Evolutionary conservation across 2,888 invertebrate genomes (phyloP).

Genomic region (Polydrusus pterygomalis): DNA sequence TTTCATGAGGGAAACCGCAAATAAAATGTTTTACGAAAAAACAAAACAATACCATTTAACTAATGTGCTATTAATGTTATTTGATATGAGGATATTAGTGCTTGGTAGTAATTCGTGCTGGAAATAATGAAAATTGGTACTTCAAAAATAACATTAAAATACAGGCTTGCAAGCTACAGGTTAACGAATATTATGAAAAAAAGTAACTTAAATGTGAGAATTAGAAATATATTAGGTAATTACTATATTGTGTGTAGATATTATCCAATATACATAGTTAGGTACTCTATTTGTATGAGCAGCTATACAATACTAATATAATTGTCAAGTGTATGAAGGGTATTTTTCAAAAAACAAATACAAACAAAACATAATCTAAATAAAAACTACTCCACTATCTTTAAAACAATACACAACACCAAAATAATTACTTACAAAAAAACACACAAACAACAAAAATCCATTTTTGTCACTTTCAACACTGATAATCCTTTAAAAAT

Average conservation of each 20-base stretch:
- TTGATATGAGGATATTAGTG: no score
- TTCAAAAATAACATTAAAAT: no score
- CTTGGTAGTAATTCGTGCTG: not conserved
- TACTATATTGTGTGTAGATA: no score
- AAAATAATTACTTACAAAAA: conserved; percentile 37
- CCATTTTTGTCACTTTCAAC: conserved; percentile 32
- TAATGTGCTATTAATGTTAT: not conserved
- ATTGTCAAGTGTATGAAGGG: not conserved
- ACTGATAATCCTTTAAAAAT: conserved; percentile 37
- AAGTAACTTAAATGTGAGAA: no score
- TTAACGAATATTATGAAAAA: no score
- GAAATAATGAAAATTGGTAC: not conserved
- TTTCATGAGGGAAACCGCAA: no score
- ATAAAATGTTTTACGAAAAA: not conserved
- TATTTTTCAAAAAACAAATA: not conserved
- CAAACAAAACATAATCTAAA: conserved; percentile 16
- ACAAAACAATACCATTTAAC: not conserved
- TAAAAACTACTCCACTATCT: conserved; percentile 28
- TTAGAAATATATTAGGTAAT: no score
- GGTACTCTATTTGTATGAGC: not conserved
- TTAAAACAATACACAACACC: conserved; percentile 30
- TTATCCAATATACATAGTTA: no score
- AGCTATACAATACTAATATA: not conserved
- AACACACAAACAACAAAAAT: conserved; percentile 32
- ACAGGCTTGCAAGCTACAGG: no score